Base-by-base conservation (phyloP, 2,888 invertebrate genomes). In the Lymantria dispar region DNA sequence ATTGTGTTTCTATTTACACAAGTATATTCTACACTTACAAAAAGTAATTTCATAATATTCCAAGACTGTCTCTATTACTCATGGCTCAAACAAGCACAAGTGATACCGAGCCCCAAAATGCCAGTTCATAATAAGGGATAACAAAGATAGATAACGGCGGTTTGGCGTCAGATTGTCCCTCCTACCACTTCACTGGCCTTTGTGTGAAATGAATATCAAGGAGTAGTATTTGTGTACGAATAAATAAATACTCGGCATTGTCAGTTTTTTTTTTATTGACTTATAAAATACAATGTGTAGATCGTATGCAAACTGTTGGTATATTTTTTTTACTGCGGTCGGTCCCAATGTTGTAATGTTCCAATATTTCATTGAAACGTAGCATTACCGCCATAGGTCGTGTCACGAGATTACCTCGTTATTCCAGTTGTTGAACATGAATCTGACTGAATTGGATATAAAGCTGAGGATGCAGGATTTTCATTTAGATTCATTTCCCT, bases 121-220 rank as follows among this genome's bases (percentile, higher is more conserved):
- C 47, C 47, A 50, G 47, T 50, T 37, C 31, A 46, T 62, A 57
- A 60, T 52, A 57, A 57, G 50, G 64, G 55, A 58, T 55, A 62
- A 60, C 50, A 45, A 50, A 56, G 48, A 64, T 42, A 54, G 55
- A 61, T 58, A 64, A 58, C 55, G 41, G 33, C 49, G 48, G 41
- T 46, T 49, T 54, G 61, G 55, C 55, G 57, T 60, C 64, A 53
- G 45, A 47, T 55, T 54, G 55, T 52, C 53, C 58, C 39, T 13
- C 13, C 47, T 51, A 29, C 46, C 43, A 15, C 15, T 38, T 38
- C 33, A 37, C 40, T 22, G 42, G 31, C 42, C 31, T 43, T 52
- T 39, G 22, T 51, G 48, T 52, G 39, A 52, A 49, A 59, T 7
- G 41, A 40, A 52, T 50, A 46, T 40, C 30, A 33, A 40, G 37